Conservation (phyloP, 2,113 vertebrate species). For the Burhinus oedicnemus region DNA sequence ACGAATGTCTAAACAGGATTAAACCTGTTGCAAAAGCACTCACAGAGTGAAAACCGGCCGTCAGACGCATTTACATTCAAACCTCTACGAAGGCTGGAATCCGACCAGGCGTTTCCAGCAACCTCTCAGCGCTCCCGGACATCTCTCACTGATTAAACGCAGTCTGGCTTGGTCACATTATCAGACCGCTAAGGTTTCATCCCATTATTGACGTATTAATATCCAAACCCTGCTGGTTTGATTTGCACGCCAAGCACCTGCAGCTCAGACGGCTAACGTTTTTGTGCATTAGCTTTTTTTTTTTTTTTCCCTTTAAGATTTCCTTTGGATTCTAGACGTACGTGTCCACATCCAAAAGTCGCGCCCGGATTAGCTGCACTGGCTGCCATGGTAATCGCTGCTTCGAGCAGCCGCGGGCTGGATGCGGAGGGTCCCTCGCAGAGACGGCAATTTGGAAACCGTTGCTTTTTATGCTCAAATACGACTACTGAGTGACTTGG, state of each 20-base stretch:
- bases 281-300: background rate
- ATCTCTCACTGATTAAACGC: background rate
- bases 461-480: background rate
- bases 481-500: background rate
- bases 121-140: background rate
- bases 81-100: background rate
- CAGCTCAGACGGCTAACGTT: background rate
- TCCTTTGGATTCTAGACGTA: background rate
- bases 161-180: background rate
- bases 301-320: background rate
- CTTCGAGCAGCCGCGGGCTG: background rate
- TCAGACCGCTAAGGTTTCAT: background rate
- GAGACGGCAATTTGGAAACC: background rate
- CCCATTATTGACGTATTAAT: background rate
- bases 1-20: background rate
- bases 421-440: background rate
- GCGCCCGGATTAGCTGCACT: background rate
- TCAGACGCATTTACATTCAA: background rate
- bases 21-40: background rate
- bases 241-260: background rate
- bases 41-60: background rate
- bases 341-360: fast-evolving
- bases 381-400: background rate
- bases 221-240: background rate
- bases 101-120: background rate